A percentile compares a stretch with the other conserved stretches of the same genome.
Conservation (phyloP, 1,140 invertebrate species). For the Drosophila parvula region DNA sequence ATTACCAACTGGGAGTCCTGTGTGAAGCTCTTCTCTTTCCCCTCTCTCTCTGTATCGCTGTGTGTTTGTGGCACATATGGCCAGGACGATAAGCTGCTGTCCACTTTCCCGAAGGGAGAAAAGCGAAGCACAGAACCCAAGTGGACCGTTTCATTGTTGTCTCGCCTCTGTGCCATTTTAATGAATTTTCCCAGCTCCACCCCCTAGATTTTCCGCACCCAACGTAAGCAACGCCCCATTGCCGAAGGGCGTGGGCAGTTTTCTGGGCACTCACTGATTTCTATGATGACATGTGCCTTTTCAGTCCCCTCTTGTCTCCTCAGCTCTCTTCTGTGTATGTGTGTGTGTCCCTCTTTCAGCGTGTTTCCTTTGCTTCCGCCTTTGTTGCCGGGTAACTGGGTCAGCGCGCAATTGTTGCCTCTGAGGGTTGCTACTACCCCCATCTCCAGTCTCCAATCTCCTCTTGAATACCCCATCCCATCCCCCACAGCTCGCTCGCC, state of each 20-base stretch:
- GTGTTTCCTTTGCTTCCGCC: slow-evolving; percentile 81
- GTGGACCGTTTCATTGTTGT: slow-evolving; percentile 75
- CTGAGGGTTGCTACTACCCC: slow-evolving; percentile 49
- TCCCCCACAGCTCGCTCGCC: not conserved
- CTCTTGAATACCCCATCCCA: slow-evolving; percentile 2
- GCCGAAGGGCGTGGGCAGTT: slow-evolving; percentile 62
- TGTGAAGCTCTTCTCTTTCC: not conserved
- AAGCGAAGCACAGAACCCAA: slow-evolving; percentile 36
- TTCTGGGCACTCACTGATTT: slow-evolving; percentile 70
- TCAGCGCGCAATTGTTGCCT: slow-evolving; percentile 79
- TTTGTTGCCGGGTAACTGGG: slow-evolving; percentile 82
- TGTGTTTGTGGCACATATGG: slow-evolving; percentile 64
- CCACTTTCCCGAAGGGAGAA: slow-evolving; percentile 26
- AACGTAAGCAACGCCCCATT: slow-evolving; percentile 63
- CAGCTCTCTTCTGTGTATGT: not conserved
- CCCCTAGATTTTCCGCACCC: slow-evolving; percentile 15
- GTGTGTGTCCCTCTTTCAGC: slow-evolving; percentile 64
- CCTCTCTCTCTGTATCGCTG: not conserved
- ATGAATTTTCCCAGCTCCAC: slow-evolving; percentile 71
- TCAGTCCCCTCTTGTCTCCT: slow-evolving; percentile 43
- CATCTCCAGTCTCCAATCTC: slow-evolving; percentile 1
- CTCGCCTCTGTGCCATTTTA: slow-evolving; percentile 70
- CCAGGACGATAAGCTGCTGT: slow-evolving; percentile 64
- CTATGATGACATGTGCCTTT: slow-evolving; percentile 82
- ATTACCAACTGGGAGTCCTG: slow-evolving; percentile 58